Base-by-base conservation (phyloP, 53 echinoderm and acorn worm species). In the Stichopus horrens region DNA sequence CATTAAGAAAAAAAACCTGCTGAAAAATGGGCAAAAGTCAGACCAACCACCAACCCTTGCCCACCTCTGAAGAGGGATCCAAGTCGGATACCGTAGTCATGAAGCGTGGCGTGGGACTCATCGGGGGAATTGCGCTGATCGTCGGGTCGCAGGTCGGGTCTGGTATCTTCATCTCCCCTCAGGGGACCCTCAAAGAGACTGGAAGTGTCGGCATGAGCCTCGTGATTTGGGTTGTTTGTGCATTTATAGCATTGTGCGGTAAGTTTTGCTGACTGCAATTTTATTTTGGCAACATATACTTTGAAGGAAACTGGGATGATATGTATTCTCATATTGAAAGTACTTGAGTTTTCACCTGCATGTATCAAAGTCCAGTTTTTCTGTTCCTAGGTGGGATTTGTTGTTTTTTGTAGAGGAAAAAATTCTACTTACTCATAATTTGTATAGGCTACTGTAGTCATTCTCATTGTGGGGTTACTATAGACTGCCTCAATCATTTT, bases 201-300 rank as follows among this genome's bases (percentile, higher is more conserved):
- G 93, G 95, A 74, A 96, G 96, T 71, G 96, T 96, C 7, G 96
- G 96, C n/a, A 96, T 96, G 96, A 96, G 96, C 81, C 91, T 96
- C 77, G 82, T 96, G 52, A 92, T 96, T 8, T 96, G 96, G 96
- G 74, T 92, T 11, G 74, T 93, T 52, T 95, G 96, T 90, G 96
- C 95, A 11, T 21, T 96, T 5, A 89, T 96, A 0, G 89, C 96
- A 7, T 91, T 92, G 90, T 88, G 92, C 55, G 96, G 96, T 96
- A 83, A 95, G 96, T 75, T 9, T 22, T 37, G 37, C 37, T 37
- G 37, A 37, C n/a, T 37, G 37, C 37, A 37, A 37, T 37, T 37
- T 37, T 1, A 37, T 37, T 37, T 37, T 37, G 37, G 37, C 37
- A 37, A 37, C n/a, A n/a, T 37, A 37, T 37, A 37, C 37, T 0